Evolutionary conservation across 1,140 invertebrate genomes (phyloP), one percentile per base, ranked within the genome.

Genomic region (Megathymus violae): DNA sequence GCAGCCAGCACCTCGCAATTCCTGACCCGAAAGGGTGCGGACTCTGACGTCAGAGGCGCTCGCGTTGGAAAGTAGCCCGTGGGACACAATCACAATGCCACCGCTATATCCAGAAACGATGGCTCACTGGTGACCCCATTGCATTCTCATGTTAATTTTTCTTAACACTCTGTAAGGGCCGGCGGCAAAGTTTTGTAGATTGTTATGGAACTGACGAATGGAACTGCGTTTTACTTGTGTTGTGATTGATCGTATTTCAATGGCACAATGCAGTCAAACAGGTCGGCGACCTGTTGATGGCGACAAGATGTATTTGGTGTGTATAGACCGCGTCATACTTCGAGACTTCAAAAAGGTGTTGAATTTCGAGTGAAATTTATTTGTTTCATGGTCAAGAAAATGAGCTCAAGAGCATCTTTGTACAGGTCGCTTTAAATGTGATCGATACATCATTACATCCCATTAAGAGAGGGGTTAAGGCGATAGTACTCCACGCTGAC

Each of bases 41-140:
- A 22, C 11, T 41, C n/a, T 63, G 47, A 67, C 52, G 60, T 59
- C 61, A 58, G n/a, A 56, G 48, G n/a, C n/a, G 17, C 47, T 22
- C 15, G 15, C 16, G 15, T 41, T 61, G 56, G 48, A 60, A 59
- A 47, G 48, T 47, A 52, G 63, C 63, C 63, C 56, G 56, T 52
- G 54, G 46, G 47, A 51, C 13, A 58, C 38, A 25, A 54, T 36
- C 31, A 44, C 62, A 59, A 59, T 38, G 17, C 19, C 51, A 14
- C 9, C 10, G 38, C 36, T 41, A 54, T 52, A 54, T 41, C 51
- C 51, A 54, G 51, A 54, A 25, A 54, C 14, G 38, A 34, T 31
- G 52, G 52, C 22, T 44, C 41, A 44, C 25, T 34, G n/a, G 38
- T 58, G 52, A 58, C 54, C 54, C 27, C n/a, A 58, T 58, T 58